Base-by-base conservation (phyloP, 1,140 invertebrate species). In the Eupristina koningsbergeri region DNA sequence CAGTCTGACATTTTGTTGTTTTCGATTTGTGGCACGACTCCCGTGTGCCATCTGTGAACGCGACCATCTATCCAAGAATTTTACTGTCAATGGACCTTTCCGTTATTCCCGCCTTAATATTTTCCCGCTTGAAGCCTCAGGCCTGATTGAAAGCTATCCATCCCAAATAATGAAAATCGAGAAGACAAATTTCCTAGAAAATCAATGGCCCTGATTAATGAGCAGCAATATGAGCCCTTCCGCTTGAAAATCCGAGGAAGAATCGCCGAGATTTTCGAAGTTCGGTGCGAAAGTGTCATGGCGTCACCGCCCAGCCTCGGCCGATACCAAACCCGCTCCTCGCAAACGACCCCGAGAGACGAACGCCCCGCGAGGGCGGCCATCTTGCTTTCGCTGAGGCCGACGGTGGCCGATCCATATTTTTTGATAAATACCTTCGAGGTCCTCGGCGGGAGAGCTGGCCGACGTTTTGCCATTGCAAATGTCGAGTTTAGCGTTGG, bases 341-440 rank as follows among this genome's bases (percentile, higher is more conserved):
- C 19, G 41, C 77, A 50, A 80, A 80, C 77, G 77, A 41, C 41
- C 41, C 17, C 41, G 63, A 61, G 0, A 69, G 26, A 50, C 69
- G 26, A 41, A 73, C 69, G 58, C 36, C 53, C 71, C 71, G 7
- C 36, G 1, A 34, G n/a, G 71, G 26, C 81, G 74, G 81, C 81
- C 81, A 82, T 82, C 8, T 83, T 83, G 47, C n/a, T n/a, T 19
- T 36, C 50, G 36, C 5, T 47, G 17, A 17, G 41, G 0, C 61
- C 26, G 36, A 34, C 39, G 41, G 39, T 31, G 36, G 45, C 15
- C 78, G 29, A 77, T 85, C 83, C 88, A 89, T 88, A 89, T 89
- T 90, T 89, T 87, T 41, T 7, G 26, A 41, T 84, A 86, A 89
- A 88, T 92, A 92, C 91, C 91, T 92, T 92, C 90, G 63, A 89